These are phyloP conservation scores for Phengaris alcon DNA, from an alignment of 2,888 invertebrate species.

Conservation along the genomic window DNA sequence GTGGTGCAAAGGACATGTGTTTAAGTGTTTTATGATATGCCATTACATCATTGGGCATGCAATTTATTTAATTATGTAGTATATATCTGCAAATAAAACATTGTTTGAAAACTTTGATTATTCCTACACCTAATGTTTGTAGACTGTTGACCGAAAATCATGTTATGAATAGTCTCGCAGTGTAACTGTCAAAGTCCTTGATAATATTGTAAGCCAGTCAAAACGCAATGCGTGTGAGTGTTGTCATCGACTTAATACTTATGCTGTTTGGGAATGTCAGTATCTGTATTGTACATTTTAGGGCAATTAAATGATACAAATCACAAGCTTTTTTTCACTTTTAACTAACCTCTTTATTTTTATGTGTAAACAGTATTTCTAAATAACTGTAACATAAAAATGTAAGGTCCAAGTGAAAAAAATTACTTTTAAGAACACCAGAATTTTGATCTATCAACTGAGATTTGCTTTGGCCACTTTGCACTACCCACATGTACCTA, in stretches of 20 bases:
- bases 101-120: constrained; percentile 73
- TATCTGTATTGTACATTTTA: constrained; percentile 77
- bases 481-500: no score
- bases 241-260: constrained; percentile 65
- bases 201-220: constrained; percentile 68
- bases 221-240: constrained; percentile 66
- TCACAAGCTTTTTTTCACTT: constrained; percentile 49
- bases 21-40: constrained; percentile 64
- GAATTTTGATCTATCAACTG: background rate
- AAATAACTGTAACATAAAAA: constrained; percentile 11
- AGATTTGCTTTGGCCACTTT: background rate
- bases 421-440: no score
- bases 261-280: constrained; percentile 69
- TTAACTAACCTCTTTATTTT: constrained; percentile 29
- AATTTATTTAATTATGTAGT: constrained; percentile 79
- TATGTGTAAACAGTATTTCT: constrained; percentile 20
- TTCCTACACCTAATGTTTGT: constrained; percentile 74
- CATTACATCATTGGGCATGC: constrained; percentile 74
- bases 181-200: constrained; percentile 56
- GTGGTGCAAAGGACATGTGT: constrained; percentile 76
- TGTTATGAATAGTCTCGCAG: constrained; percentile 55
- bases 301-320: constrained; percentile 77
- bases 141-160: constrained; percentile 66
- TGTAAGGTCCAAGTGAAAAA: background rate
- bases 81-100: constrained; percentile 74